A percentile compares a stretch with the other conserved stretches of the same genome.
phyloP scores from a whole-genome alignment of 2,888 invertebrate genomes.

The Ramazzottius varieornatus region DNA sequence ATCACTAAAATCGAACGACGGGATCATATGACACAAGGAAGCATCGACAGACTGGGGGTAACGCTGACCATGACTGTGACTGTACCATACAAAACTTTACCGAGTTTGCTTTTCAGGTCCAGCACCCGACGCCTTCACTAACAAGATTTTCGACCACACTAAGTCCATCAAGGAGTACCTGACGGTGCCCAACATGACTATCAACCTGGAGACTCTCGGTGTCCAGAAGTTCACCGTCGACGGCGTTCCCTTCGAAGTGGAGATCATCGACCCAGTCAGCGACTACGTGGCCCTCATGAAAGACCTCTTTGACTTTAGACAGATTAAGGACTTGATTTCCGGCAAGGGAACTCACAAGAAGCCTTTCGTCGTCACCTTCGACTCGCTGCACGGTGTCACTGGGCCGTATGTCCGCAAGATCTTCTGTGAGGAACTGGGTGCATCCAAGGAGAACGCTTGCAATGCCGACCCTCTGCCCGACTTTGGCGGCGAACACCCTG shows the following conservation, averaged over 20 bases:
- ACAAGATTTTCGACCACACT: constrained; percentile 56
- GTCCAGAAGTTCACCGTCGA: constrained; percentile 37
- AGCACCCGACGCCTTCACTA: constrained; percentile 66
- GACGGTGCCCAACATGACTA: constrained; percentile 45
- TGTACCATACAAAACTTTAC: too few relatives aligned
- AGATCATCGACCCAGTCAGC: constrained; percentile 64
- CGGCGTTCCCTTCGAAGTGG: constrained; percentile 44
- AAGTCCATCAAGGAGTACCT: constrained; percentile 49
- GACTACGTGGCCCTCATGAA: constrained; percentile 76
- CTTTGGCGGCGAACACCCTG: constrained; percentile 71
- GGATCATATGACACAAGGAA: too few relatives aligned
- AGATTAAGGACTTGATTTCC: constrained; percentile 42
- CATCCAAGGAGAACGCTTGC: constrained; percentile 39
- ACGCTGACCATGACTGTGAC: neutral
- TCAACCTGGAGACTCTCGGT: constrained; percentile 47
- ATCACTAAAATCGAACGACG: too few relatives aligned
- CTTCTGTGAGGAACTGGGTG: constrained; percentile 57
- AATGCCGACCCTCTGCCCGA: constrained; percentile 59
- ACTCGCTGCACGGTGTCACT: constrained; percentile 88
- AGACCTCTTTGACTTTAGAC: constrained; percentile 74
- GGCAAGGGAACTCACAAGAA: constrained; percentile 32
- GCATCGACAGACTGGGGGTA: too few relatives aligned
- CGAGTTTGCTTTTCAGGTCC: constrained; percentile 36
- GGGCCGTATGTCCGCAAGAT: constrained; percentile 77
- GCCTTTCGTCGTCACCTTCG: constrained; percentile 58